Percentiles rank a stretch among this genome's conserved stretches.
Conservation (phyloP, 2,888 invertebrate genomes). For the Andrena camellia region DNA sequence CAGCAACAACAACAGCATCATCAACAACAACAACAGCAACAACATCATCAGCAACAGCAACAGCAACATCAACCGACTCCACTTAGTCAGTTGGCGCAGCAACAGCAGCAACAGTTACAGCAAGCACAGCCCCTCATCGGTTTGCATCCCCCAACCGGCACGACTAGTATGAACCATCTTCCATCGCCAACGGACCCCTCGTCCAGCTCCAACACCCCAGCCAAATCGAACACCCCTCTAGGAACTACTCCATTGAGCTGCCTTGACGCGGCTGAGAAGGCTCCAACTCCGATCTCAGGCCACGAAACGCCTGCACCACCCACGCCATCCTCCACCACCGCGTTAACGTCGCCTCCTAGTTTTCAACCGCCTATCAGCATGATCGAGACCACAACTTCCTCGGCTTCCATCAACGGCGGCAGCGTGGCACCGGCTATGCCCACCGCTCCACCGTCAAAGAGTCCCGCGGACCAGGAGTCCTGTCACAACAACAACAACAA, state of each 20-base stretch:
- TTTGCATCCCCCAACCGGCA: conserved; percentile 84
- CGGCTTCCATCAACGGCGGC: conserved; percentile 70
- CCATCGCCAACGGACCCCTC: conserved; percentile 86
- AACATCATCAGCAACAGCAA: conserved; percentile 51
- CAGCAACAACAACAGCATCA: conserved; percentile 73
- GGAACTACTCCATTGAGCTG: conserved; percentile 72
- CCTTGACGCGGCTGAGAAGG: conserved; percentile 81
- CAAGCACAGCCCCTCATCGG: conserved; percentile 75
- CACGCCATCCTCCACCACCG: conserved; percentile 82
- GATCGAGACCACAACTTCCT: conserved; percentile 78
- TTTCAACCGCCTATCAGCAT: conserved; percentile 79
- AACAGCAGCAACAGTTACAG: conserved; percentile 83
- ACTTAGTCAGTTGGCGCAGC: conserved; percentile 81
- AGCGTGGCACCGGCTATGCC: conserved; percentile 76
- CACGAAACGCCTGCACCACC: conserved; percentile 86
- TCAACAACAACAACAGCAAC: conserved; percentile 64
- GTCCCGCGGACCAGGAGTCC: conserved; percentile 85
- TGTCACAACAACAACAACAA: conserved; percentile 86
- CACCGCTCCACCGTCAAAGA: conserved; percentile 85
- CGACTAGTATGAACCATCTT: conserved; percentile 86
- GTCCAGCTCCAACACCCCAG: conserved; percentile 81
- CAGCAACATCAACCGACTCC: conserved; percentile 79
- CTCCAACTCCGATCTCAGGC: conserved; percentile 85
- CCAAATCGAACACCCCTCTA: conserved; percentile 82
- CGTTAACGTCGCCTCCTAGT: conserved; percentile 82